phyloP scores from a whole-genome alignment of 2,888 invertebrate species.

The Hyalella azteca region DNA sequence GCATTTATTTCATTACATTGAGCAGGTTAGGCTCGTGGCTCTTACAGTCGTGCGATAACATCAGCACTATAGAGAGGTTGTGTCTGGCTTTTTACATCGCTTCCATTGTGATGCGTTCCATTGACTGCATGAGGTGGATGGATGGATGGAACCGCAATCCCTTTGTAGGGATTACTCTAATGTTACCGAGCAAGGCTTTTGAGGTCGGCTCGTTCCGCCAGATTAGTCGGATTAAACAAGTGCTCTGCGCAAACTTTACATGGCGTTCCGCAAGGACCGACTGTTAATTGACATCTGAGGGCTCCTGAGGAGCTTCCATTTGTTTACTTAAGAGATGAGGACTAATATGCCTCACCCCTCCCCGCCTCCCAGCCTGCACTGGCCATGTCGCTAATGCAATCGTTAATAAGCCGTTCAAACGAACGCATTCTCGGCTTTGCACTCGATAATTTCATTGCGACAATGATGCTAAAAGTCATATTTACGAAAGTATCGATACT shows the following conservation, averaged over 20 bases:
- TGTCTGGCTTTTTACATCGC: not conserved
- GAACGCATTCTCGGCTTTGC: not conserved
- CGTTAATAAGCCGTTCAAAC: not conserved
- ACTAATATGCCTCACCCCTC: constrained; percentile 7
- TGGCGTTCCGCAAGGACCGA: not conserved
- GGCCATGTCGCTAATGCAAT: not conserved
- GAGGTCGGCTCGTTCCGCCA: constrained; percentile 24
- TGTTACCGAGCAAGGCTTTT: constrained; percentile 26
- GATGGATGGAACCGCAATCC: constrained; percentile 17
- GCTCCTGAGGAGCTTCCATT: constrained; percentile 1
- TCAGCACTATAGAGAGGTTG: not conserved
- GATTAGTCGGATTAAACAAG: constrained; percentile 31
- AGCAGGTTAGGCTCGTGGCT: not conserved
- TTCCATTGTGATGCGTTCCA: constrained; percentile 8
- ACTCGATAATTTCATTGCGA: not conserved
- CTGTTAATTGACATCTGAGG: constrained; percentile 23
- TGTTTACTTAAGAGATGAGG: constrained; percentile 3
- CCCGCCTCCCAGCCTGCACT: not conserved
- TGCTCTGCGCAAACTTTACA: constrained; percentile 19
- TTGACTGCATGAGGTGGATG: no score
- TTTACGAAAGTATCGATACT: no score
- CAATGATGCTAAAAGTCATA: not conserved
- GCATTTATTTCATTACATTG: no score
- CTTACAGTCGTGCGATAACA: not conserved
- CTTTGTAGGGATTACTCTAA: constrained; percentile 37